phyloP scores from a whole-genome alignment of 2,888 invertebrate genomes.

The Molorchus minor region DNA sequence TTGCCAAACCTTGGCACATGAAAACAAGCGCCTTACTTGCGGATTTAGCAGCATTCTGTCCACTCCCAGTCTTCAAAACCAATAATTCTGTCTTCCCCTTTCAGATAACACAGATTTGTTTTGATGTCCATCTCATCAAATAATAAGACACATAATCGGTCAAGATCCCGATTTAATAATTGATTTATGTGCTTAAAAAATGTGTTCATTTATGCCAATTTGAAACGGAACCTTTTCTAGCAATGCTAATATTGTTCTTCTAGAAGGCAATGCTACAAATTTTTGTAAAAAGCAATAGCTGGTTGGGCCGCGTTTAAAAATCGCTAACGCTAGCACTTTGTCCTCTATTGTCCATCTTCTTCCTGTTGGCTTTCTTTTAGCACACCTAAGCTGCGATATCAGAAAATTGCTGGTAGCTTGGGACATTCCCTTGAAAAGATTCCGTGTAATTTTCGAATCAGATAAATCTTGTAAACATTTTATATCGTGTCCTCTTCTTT shows the following conservation, averaged over 20 bases:
- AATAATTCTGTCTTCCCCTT: slow-evolving; percentile 5
- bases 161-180: no score
- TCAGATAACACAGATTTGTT: slow-evolving; percentile 14
- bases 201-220: background rate
- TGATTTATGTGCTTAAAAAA: no score
- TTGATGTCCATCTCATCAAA: slow-evolving; percentile 25
- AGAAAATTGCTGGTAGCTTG: no score
- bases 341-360: slow-evolving; percentile 34
- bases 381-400: background rate
- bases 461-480: no score
- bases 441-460: no score
- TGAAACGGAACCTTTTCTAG: background rate
- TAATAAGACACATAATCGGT: slow-evolving; percentile 5
- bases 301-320: slow-evolving; percentile 24
- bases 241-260: background rate
- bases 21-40: slow-evolving; percentile 24
- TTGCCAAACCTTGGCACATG: slow-evolving; percentile 13
- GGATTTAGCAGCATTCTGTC: background rate
- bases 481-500: no score
- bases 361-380: slow-evolving; percentile 17
- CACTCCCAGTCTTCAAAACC: slow-evolving; percentile 17
- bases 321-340: slow-evolving; percentile 33
- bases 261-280: background rate
- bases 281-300: slow-evolving; percentile 3
- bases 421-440: no score